Percentiles rank a stretch among this genome's conserved stretches.
These are phyloP conservation scores for Psix sp. DNA, from an alignment of 1,140 invertebrate species.

Conservation along the genomic window DNA sequence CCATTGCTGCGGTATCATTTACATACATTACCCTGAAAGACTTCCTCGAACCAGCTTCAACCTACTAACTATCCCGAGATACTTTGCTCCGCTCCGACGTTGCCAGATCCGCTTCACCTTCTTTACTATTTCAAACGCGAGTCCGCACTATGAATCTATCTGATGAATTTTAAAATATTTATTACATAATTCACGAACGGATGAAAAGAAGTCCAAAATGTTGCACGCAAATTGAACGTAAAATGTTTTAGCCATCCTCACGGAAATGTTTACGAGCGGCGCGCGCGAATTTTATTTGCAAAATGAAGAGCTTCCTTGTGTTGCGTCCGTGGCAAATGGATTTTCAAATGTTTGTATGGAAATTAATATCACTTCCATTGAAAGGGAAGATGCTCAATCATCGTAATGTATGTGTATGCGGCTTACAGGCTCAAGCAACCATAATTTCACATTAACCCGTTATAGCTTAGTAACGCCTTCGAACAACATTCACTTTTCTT, in stretches of 20 bases:
- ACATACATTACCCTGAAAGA: conserved; percentile 58
- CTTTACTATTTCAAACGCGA: conserved; percentile 51
- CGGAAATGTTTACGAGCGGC: conserved; percentile 18
- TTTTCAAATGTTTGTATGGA: too few relatives aligned
- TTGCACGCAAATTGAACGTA: conserved; percentile 39
- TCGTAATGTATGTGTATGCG: too few relatives aligned
- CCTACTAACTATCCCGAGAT: conserved; percentile 50
- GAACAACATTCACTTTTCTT: too few relatives aligned
- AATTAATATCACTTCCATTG: too few relatives aligned
- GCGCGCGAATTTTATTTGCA: background rate
- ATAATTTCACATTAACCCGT: too few relatives aligned
- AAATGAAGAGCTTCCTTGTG: too few relatives aligned
- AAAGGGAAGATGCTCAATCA: too few relatives aligned
- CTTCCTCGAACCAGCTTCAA: conserved; percentile 51
- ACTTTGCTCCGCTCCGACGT: conserved; percentile 42
- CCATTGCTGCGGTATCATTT: conserved; percentile 56
- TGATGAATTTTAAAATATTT: conserved; percentile 54
- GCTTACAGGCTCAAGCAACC: too few relatives aligned
- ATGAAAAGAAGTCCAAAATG: conserved; percentile 26
- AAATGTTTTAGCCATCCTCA: conserved; percentile 21
- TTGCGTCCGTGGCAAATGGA: too few relatives aligned
- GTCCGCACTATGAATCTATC: conserved; percentile 31
- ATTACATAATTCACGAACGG: conserved; percentile 44
- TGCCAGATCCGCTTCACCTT: conserved; percentile 46
- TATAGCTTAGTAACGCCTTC: too few relatives aligned